Percentiles rank a stretch among this genome's conserved stretches.
Conservation (phyloP, 2,888 invertebrate species). For the Apamea anceps region DNA sequence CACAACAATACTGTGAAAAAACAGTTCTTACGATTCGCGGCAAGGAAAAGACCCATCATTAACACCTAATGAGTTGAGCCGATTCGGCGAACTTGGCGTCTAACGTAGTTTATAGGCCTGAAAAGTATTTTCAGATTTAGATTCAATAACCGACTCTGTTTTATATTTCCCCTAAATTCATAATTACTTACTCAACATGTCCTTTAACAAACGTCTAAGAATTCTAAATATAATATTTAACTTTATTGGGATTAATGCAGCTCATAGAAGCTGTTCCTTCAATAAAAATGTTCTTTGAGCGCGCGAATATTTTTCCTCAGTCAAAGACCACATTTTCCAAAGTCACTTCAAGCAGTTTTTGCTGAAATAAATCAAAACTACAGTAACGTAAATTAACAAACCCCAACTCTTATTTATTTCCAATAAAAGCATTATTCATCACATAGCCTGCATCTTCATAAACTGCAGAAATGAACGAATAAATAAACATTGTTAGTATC, state of each 20-base stretch:
- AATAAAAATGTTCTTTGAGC: background rate
- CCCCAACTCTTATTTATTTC: slow-evolving; percentile 13
- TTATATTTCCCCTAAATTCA: background rate
- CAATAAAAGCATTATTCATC: slow-evolving; percentile 36
- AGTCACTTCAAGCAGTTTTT: background rate
- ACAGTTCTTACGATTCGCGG: background rate
- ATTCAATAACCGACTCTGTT: background rate
- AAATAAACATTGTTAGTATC: slow-evolving; percentile 51
- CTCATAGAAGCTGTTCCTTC: background rate
- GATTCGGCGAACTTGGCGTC: too few relatives aligned
- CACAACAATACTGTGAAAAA: slow-evolving; percentile 21
- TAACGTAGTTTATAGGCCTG: background rate
- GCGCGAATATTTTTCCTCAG: background rate
- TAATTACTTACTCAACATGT: background rate
- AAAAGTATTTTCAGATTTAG: background rate
- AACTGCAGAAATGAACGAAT: slow-evolving; percentile 37
- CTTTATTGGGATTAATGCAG: background rate
- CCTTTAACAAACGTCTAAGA: background rate
- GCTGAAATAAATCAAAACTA: background rate
- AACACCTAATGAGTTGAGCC: background rate
- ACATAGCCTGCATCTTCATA: slow-evolving; percentile 28
- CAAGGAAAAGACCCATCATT: background rate
- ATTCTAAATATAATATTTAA: background rate
- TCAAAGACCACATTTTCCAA: background rate
- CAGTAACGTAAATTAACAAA: background rate